phyloP scores from a whole-genome alignment of 2,888 invertebrate genomes.

The Exephanes ischioxanthus region DNA sequence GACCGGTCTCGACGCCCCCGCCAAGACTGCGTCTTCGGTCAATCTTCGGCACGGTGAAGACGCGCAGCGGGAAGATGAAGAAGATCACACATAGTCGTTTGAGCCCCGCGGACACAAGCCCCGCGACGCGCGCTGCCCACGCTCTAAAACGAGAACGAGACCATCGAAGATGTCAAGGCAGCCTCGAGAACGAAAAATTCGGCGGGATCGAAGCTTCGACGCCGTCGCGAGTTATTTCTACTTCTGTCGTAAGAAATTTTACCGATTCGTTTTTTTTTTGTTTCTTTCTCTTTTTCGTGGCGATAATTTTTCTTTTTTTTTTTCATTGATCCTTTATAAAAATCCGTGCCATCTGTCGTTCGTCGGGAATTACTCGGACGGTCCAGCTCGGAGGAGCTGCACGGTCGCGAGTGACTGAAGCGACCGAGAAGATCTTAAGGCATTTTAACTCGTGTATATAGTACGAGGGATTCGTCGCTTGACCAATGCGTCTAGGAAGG shows the following conservation, averaged over 20 bases:
- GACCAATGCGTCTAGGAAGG: not conserved
- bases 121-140: conserved; percentile 62
- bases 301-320: conserved; percentile 34
- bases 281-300: not conserved
- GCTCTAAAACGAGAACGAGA: conserved; percentile 72
- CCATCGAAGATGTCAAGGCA: conserved; percentile 72
- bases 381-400: conserved; percentile 33
- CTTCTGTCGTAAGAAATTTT: conserved; percentile 6
- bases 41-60: conserved; percentile 32
- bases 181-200: conserved; percentile 54
- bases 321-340: conserved; percentile 62
- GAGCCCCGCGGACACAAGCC: conserved; percentile 52
- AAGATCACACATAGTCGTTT: conserved; percentile 28
- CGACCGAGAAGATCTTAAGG: conserved; percentile 43
- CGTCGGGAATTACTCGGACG: conserved; percentile 43
- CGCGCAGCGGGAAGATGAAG: conserved; percentile 20
- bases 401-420: conserved; percentile 51
- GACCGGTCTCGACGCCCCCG: conserved; percentile 65
- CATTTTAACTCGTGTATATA: conserved; percentile 39
- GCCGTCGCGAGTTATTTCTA: conserved; percentile 7
- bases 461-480: conserved; percentile 3
- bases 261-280: not conserved
- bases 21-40: conserved; percentile 54
- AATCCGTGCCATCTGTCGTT: conserved; percentile 55
- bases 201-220: conserved; percentile 20